Evolutionary conservation across 2,113 vertebrate genomes (phyloP).

Genomic region (Forbesichthys agassizii): DNA sequence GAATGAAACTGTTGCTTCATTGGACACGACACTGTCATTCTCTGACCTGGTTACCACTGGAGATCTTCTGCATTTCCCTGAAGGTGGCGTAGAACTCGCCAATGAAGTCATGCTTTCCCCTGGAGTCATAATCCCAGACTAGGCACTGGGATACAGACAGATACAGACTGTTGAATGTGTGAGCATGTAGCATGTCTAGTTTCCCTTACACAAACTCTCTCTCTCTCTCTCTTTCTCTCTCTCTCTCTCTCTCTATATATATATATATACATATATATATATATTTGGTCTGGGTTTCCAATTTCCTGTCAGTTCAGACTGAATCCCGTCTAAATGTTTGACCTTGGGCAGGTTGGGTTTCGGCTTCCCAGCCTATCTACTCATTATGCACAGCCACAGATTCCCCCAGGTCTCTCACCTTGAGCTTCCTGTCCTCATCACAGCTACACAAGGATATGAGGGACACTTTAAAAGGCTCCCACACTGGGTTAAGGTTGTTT

Average conservation of each 20-base stretch:
- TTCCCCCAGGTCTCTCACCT: slow-evolving; percentile 71
- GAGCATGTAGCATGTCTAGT: background rate
- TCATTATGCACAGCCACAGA: background rate
- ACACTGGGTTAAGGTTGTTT: slow-evolving; percentile 93
- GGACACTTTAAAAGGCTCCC: slow-evolving; percentile 95
- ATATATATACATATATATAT: too few relatives aligned
- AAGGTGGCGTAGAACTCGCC: slow-evolving; percentile 94
- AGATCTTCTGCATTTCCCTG: slow-evolving; percentile 89
- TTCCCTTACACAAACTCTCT: too few relatives aligned
- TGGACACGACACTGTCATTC: slow-evolving; percentile 11
- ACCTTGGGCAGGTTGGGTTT: background rate
- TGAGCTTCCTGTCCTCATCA: slow-evolving; percentile 88
- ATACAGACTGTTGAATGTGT: slow-evolving; percentile 13
- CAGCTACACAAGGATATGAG: slow-evolving; percentile 93
- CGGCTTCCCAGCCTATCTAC: too few relatives aligned
- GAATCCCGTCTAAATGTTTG: background rate
- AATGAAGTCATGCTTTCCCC: slow-evolving; percentile 95
- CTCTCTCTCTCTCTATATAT: too few relatives aligned
- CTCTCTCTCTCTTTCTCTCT: too few relatives aligned
- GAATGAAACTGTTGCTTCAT: slow-evolving; percentile 16
- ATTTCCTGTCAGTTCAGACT: background rate
- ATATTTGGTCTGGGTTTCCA: background rate
- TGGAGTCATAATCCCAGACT: slow-evolving; percentile 93
- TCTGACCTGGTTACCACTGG: slow-evolving; percentile 87
- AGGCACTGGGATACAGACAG: slow-evolving; percentile 77